phyloP scores from a whole-genome alignment of 2,113 vertebrate species.

The Syngnathus scovelli region DNA sequence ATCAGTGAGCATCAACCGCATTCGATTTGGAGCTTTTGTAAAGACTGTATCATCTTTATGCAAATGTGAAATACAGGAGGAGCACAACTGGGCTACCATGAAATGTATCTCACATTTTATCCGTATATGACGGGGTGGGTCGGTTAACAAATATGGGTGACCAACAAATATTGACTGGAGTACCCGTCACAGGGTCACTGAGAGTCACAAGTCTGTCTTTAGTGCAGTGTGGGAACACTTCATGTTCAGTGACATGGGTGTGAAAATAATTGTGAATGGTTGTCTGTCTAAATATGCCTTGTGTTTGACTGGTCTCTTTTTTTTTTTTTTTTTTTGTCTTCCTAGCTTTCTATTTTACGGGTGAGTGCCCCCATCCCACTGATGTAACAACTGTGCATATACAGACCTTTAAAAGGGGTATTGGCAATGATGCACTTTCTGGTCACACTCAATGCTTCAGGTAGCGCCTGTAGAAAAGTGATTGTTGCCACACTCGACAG shows the following conservation, averaged over 20 bases:
- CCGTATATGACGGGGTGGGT: neutral
- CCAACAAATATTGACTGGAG: neutral
- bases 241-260: neutral
- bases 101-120: neutral
- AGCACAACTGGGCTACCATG: neutral
- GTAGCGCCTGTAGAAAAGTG: slow-evolving; percentile 1
- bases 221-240: neutral
- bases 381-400: slow-evolving; percentile 11
- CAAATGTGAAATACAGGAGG: no score
- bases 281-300: neutral
- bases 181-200: neutral
- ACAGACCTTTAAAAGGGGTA: neutral
- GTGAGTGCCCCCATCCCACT: slow-evolving; percentile 7
- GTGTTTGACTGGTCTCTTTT: neutral
- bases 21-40: neutral
- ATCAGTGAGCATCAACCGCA: neutral
- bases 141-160: neutral
- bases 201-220: neutral
- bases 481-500: slow-evolving; percentile 19
- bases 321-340: neutral
- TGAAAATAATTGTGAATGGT: neutral
- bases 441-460: slow-evolving; percentile 10
- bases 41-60: no score
- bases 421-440: neutral
- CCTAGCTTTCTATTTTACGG: neutral